Evolutionary conservation across 2,888 invertebrate genomes (phyloP).

Genomic region (Nyleta sp.): DNA sequence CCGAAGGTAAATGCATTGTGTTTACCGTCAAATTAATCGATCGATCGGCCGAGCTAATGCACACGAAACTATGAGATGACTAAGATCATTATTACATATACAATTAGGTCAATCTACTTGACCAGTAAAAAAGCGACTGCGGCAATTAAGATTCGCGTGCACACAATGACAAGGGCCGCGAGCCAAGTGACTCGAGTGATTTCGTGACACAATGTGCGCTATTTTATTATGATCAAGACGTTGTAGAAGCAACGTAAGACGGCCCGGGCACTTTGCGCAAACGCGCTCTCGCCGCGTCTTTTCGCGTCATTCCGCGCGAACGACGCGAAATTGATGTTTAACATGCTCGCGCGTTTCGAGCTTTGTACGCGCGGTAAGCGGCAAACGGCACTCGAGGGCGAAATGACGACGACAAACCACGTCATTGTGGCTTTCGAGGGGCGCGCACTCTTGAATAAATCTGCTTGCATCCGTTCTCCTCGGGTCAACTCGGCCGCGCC

Average conservation of each 20-base stretch:
- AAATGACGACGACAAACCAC: slow-evolving; percentile 53
- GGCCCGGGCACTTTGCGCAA: slow-evolving; percentile 27
- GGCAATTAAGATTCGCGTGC: slow-evolving; percentile 59
- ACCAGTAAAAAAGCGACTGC: slow-evolving; percentile 53
- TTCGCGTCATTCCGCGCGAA: slow-evolving; percentile 26
- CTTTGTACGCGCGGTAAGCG: slow-evolving; percentile 54
- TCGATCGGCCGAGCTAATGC: slow-evolving; percentile 51
- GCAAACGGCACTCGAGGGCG: slow-evolving; percentile 55
- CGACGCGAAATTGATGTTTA: slow-evolving; percentile 59
- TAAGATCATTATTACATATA: slow-evolving; percentile 64
- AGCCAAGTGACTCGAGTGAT: slow-evolving; percentile 59
- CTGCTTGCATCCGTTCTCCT: slow-evolving; percentile 48
- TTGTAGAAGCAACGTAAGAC: slow-evolving; percentile 24
- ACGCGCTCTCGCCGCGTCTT: slow-evolving; percentile 28
- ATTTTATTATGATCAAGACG: slow-evolving; percentile 57
- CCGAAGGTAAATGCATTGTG: slow-evolving; percentile 54
- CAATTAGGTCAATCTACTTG: slow-evolving; percentile 67
- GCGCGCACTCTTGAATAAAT: slow-evolving; percentile 47
- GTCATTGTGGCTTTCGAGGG: slow-evolving; percentile 48
- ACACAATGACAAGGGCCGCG: slow-evolving; percentile 54
- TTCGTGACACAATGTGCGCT: slow-evolving; percentile 55
- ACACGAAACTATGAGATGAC: slow-evolving; percentile 58
- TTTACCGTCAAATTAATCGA: slow-evolving; percentile 56
- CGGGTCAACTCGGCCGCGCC: slow-evolving; percentile 9
- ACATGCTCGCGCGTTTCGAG: slow-evolving; percentile 54